phyloP scores from a whole-genome alignment of 2,888 invertebrate species.

The Tenthredo amoena region DNA sequence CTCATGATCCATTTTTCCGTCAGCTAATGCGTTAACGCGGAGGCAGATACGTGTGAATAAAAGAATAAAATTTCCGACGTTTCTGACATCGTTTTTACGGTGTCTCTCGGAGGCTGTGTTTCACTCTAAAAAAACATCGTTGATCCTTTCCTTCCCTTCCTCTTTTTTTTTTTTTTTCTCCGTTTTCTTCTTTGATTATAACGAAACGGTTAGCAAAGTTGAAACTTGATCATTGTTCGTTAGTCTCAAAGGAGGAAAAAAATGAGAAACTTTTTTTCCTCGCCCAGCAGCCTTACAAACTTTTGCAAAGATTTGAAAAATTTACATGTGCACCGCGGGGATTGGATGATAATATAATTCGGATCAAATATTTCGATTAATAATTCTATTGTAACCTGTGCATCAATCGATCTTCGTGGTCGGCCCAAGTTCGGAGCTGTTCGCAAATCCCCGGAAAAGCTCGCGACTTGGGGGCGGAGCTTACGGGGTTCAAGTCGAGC shows the following conservation, averaged over 20 bases:
- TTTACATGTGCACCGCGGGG: neutral
- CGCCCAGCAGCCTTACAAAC: neutral
- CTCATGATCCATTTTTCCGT: conserved; percentile 7
- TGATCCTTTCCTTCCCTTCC: neutral
- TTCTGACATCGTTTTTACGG: neutral
- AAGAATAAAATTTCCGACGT: neutral
- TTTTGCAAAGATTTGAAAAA: neutral
- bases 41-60: neutral
- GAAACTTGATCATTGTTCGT: neutral
- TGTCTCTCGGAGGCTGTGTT: too few species aligned
- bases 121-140: neutral
- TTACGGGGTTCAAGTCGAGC: conserved; percentile 62
- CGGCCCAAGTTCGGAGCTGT: conserved; percentile 63
- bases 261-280: neutral
- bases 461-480: conserved; percentile 64
- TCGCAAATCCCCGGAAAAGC: conserved; percentile 60
- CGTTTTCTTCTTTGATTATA: neutral
- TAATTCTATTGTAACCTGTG: conserved; percentile 46
- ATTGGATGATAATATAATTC: conserved; percentile 30
- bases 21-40: neutral
- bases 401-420: conserved; percentile 53
- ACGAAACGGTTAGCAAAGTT: neutral
- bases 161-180: neutral
- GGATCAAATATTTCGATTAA: conserved; percentile 51
- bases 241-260: neutral